Percentiles rank a stretch among this genome's conserved stretches.
Conservation (phyloP, 1,140 invertebrate species). For the Hyphantria cunea region DNA sequence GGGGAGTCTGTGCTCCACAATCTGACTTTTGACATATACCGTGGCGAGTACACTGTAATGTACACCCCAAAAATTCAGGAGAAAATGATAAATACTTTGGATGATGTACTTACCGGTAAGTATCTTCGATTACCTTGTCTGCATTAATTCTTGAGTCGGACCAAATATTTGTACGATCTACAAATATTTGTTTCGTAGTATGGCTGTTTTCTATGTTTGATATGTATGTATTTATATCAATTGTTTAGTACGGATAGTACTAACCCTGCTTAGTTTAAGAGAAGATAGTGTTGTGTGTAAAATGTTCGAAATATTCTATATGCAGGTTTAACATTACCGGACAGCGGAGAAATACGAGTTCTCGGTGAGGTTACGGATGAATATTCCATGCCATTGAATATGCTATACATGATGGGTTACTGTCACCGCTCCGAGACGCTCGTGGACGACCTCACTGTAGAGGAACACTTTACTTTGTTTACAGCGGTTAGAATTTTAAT, state of each 20-base stretch:
- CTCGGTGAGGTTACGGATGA: conserved; percentile 45
- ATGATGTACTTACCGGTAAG: conserved; percentile 63
- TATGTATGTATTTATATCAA: no score
- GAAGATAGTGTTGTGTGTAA: no score
- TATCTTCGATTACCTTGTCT: neutral
- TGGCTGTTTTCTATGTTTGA: no score
- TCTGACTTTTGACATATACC: conserved; percentile 64
- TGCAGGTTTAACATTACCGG: conserved; percentile 52
- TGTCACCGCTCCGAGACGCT: conserved; percentile 53
- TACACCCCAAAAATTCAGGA: conserved; percentile 54
- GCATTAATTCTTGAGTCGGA: no score
- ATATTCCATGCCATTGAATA: conserved; percentile 37
- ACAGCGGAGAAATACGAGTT: conserved; percentile 57
- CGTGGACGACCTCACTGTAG: conserved; percentile 59
- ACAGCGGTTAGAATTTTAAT: conserved; percentile 41
- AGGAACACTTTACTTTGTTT: conserved; percentile 58
- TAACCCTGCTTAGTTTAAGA: no score
- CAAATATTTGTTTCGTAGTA: no score
- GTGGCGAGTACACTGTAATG: conserved; percentile 59
- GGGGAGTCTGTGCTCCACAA: conserved; percentile 44
- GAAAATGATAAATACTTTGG: conserved; percentile 46
- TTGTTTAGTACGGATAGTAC: no score
- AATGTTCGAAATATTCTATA: conserved; percentile 14
- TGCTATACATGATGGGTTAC: conserved; percentile 60
- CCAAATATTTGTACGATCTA: no score